Conservation (phyloP, 1,140 invertebrate genomes). For the Lasioglossum baleicum region DNA sequence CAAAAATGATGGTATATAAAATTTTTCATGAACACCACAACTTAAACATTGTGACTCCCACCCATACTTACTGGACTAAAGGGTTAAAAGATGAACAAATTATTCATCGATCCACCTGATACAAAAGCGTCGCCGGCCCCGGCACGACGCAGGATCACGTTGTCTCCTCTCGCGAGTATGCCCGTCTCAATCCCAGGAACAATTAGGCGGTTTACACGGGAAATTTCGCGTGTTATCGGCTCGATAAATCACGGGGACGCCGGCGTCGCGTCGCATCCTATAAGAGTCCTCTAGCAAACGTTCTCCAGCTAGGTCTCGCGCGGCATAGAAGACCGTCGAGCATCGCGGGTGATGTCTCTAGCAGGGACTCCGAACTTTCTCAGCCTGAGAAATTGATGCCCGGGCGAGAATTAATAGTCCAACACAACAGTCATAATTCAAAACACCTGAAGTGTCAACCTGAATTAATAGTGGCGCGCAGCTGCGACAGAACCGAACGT, state of each 20-base stretch:
- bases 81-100: too few relatives aligned
- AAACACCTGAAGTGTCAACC: slow-evolving; percentile 61
- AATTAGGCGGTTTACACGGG: slow-evolving; percentile 12
- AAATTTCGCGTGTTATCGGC: slow-evolving; percentile 7
- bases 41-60: too few relatives aligned
- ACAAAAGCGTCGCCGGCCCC: too few relatives aligned
- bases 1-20: too few relatives aligned
- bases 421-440: slow-evolving; percentile 59
- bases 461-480: slow-evolving; percentile 57
- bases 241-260: slow-evolving; percentile 39
- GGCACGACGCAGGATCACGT: too few relatives aligned
- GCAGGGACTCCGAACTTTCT: slow-evolving; percentile 31
- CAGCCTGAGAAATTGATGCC: slow-evolving; percentile 48
- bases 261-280: too few relatives aligned
- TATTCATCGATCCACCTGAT: too few relatives aligned
- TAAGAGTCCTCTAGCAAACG: too few relatives aligned
- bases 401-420: slow-evolving; percentile 58
- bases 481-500: slow-evolving; percentile 41
- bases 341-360: slow-evolving; percentile 51
- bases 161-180: too few relatives aligned
- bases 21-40: too few relatives aligned
- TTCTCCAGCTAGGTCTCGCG: too few relatives aligned
- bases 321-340: slow-evolving; percentile 19
- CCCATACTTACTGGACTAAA: too few relatives aligned
- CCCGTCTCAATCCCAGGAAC: not conserved